These are phyloP conservation scores for Vannuccia rotundouncinata DNA, from an alignment of 2,888 invertebrate species.

Conservation along the genomic window DNA sequence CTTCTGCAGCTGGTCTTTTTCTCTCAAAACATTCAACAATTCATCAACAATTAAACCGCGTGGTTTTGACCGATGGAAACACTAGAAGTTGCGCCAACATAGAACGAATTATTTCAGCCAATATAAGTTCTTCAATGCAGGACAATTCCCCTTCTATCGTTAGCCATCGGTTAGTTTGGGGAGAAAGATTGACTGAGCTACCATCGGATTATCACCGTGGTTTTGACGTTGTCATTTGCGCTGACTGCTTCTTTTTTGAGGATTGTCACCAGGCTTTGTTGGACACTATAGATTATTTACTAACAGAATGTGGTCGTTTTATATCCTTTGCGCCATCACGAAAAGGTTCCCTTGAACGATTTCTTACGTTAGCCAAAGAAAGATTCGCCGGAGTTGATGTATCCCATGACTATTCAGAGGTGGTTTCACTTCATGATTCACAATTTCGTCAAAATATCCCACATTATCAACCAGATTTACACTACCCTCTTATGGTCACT, in stretches of 20 bases:
- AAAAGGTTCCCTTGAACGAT: not conserved
- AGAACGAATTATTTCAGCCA: not conserved
- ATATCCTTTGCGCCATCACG: slow-evolving; percentile 25
- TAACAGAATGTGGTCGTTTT: slow-evolving; percentile 2
- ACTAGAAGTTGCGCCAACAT: slow-evolving; percentile 18
- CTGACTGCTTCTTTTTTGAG: slow-evolving; percentile 35
- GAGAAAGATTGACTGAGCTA: too few species aligned
- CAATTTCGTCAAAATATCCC: too few species aligned
- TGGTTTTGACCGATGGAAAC: slow-evolving; percentile 32
- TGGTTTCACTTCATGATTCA: too few species aligned
- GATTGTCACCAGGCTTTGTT: slow-evolving; percentile 18
- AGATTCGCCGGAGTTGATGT: not conserved
- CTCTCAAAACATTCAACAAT: not conserved
- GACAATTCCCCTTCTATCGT: too few species aligned
- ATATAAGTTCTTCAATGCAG: too few species aligned
- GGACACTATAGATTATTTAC: slow-evolving; percentile 8
- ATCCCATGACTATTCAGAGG: too few species aligned
- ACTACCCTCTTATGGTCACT: too few species aligned
- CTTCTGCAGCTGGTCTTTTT: slow-evolving; percentile 18
- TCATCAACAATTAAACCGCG: too few species aligned
- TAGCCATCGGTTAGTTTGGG: too few species aligned
- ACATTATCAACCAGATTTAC: too few species aligned
- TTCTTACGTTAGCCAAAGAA: not conserved
- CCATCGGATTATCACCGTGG: too few species aligned
- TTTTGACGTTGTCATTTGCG: slow-evolving; percentile 30